phyloP scores from a whole-genome alignment of 2,113 vertebrate species.

The Rattus norvegicus region GRCr8 NC_086022.1:11669501-11670000 shows the following conservation, averaged over 20 bases:
- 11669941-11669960: not conserved
- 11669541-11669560: conserved; percentile 95
- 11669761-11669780: not conserved
- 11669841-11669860: not conserved
- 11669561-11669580: conserved; percentile 92
- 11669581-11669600: conserved; percentile 93
- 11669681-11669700: not conserved
- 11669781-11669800: not conserved
- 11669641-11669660: fast-evolving
- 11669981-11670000: not conserved
- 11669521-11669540: conserved; percentile 91
- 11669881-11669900: not conserved
- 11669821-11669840: not conserved
- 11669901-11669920: fast-evolving
- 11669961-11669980: not conserved
- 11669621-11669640: not conserved
- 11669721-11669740: not conserved
- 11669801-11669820: not conserved
- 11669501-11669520: conserved; percentile 91
- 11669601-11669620: conserved; percentile 85
- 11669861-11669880: not conserved
- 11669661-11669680: not conserved
- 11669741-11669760: not conserved
- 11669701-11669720: not conserved
- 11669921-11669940: not conserved